phyloP scores from a whole-genome alignment of 2,888 invertebrate genomes.

The Eumerus sabulonum region DNA sequence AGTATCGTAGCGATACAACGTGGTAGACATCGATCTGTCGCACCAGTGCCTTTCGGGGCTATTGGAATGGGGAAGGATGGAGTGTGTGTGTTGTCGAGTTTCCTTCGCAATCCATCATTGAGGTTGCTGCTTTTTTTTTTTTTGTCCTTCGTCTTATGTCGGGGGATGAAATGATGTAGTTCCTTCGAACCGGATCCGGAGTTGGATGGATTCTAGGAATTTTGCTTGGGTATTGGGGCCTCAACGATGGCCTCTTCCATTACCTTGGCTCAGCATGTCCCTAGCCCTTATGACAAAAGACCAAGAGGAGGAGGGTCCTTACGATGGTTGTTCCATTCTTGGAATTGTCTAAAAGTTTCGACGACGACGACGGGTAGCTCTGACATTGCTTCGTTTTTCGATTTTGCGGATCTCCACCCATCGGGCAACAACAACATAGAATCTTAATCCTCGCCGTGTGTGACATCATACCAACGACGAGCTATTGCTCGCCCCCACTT shows the following conservation, averaged over 20 bases:
- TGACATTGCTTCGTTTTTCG: constrained; percentile 16
- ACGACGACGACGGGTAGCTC: neutral
- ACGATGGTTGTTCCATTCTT: constrained; percentile 19
- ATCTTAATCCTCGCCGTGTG: no score
- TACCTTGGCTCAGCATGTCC: neutral
- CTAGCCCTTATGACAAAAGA: no score
- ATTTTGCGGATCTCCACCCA: neutral
- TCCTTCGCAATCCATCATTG: constrained; percentile 55
- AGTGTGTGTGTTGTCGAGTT: constrained; percentile 12
- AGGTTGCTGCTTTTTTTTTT: neutral
- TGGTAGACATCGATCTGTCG: constrained; percentile 35
- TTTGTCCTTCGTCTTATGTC: constrained; percentile 1
- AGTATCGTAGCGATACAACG: constrained; percentile 18
- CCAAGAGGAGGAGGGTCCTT: neutral
- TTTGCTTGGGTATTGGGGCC: no score
- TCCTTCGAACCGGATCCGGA: no score
- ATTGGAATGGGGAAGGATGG: neutral
- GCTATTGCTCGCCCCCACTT: neutral
- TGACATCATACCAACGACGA: no score
- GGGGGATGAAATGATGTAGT: neutral
- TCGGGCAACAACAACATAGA: constrained; percentile 1
- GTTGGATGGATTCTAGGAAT: no score
- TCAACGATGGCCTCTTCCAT: no score
- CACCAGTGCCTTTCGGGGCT: constrained; percentile 1
- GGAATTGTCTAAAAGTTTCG: constrained; percentile 39